Evolutionary conservation across 64 coral and sea anemone genomes (phyloP).

Genomic region (Trachythela sp.): DNA sequence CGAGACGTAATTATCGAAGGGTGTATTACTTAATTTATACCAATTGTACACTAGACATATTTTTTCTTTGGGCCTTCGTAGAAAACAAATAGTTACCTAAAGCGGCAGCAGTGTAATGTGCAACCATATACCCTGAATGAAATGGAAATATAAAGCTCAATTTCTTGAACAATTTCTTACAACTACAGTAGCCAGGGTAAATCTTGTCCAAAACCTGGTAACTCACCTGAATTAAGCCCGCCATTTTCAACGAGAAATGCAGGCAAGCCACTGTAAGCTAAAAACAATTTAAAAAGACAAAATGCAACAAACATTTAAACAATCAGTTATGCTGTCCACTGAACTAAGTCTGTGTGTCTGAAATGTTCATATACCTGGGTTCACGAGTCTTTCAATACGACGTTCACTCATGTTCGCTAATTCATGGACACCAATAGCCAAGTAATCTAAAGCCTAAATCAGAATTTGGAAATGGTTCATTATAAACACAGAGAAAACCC

Average conservation of each 20-base stretch:
- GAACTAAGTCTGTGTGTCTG: background rate
- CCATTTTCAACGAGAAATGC: slow-evolving; percentile 83
- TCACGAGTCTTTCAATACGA: slow-evolving; percentile 77
- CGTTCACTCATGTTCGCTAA: slow-evolving; percentile 86
- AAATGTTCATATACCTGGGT: slow-evolving; percentile 70
- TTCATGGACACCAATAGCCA: slow-evolving; percentile 96
- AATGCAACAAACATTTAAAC: background rate
- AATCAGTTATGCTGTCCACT: background rate
- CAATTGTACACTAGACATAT: background rate
- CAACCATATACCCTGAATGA: slow-evolving; percentile 83
- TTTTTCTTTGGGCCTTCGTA: background rate
- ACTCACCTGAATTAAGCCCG: slow-evolving; percentile 81
- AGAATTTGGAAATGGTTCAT: background rate
- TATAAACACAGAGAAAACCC: no score
- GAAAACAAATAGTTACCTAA: slow-evolving; percentile 51
- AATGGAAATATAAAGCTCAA: background rate
- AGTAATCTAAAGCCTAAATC: slow-evolving; percentile 74
- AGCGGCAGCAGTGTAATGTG: slow-evolving; percentile 78
- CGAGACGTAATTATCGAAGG: no score
- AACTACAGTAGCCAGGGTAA: background rate
- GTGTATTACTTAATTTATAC: background rate
- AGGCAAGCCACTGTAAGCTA: slow-evolving; percentile 77
- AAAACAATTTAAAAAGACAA: background rate
- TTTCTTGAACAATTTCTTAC: background rate
- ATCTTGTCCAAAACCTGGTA: background rate